Conservation (phyloP, 2,113 vertebrate species). For the Calyptommatus sinebrachiatus region DNA sequence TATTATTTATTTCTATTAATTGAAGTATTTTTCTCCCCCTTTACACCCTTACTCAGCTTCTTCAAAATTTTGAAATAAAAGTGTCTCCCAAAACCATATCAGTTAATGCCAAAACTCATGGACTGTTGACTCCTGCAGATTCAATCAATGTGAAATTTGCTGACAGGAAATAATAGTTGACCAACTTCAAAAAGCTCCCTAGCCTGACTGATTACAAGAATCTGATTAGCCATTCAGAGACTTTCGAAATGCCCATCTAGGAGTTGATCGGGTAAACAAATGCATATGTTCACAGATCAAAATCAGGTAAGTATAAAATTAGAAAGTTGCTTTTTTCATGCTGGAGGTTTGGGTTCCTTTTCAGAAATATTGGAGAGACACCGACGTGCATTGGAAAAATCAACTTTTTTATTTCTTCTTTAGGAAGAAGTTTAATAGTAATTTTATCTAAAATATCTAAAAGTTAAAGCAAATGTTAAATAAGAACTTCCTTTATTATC, state of each 20-base stretch:
- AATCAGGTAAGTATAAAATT: conserved; percentile 10
- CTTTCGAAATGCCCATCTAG: conserved; percentile 27
- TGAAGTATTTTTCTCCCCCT: conserved; percentile 41
- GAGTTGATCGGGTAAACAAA: conserved; percentile 13
- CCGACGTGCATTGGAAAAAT: too few relatives aligned
- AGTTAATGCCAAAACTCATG: conserved; percentile 84
- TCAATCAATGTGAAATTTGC: conserved; percentile 82
- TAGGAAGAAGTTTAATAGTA: background rate
- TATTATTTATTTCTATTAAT: conserved; percentile 27
- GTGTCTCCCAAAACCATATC: conserved; percentile 71
- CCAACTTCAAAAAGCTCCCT: background rate
- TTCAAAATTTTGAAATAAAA: conserved; percentile 84
- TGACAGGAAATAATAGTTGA: conserved; percentile 68
- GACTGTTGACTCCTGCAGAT: conserved; percentile 79
- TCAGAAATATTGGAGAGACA: conserved; percentile 14
- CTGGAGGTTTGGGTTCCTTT: conserved; percentile 23
- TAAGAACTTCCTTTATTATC: background rate
- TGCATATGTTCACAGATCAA: background rate
- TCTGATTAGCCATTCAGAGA: background rate
- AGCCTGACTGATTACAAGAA: conserved; percentile 26
- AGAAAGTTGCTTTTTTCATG: conserved; percentile 21
- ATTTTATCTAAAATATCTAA: background rate
- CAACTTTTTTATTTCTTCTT: background rate
- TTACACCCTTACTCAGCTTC: conserved; percentile 69
- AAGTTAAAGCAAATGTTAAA: background rate